Percentiles rank a stretch among this genome's conserved stretches.
Evolutionary conservation across 2,888 invertebrate species (phyloP).

Genomic region (Eupithecia vulgata): DNA sequence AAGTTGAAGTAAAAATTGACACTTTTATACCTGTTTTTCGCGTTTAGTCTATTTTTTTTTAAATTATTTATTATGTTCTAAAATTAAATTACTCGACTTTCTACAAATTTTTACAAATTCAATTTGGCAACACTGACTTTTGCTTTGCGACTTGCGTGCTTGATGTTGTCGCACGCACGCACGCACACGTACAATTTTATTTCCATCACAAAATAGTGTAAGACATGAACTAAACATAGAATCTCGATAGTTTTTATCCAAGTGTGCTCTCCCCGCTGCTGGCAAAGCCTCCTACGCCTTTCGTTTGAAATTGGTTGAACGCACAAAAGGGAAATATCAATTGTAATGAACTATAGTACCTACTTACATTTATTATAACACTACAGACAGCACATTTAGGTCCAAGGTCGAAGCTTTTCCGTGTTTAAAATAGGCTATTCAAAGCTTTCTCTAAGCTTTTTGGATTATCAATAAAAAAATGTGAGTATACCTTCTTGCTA

Average conservation of each 20-base stretch:
- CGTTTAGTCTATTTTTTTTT: too few species aligned
- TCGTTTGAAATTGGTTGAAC: background rate
- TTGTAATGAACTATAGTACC: background rate
- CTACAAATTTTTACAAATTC: too few species aligned
- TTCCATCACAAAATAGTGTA: background rate
- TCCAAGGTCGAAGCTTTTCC: background rate
- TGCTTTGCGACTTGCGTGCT: too few species aligned
- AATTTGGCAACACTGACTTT: too few species aligned
- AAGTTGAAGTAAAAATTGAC: too few species aligned
- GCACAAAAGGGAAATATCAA: background rate
- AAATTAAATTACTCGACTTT: too few species aligned
- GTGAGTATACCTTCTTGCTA: background rate
- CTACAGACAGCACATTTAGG: background rate
- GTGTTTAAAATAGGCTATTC: background rate
- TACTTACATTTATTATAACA: background rate
- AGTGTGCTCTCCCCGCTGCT: background rate
- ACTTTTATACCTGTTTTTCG: too few species aligned
- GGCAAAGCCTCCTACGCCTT: background rate
- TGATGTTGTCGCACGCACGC: too few species aligned
- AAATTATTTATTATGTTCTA: too few species aligned
- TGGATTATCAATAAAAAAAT: constrained; percentile 1
- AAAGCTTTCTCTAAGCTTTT: background rate
- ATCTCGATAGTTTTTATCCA: background rate
- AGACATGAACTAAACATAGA: background rate
- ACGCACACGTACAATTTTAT: too few species aligned